These are phyloP conservation scores for Panthera uncia DNA, from an alignment of 2,113 vertebrate genomes.

Conservation along the genomic window DNA sequence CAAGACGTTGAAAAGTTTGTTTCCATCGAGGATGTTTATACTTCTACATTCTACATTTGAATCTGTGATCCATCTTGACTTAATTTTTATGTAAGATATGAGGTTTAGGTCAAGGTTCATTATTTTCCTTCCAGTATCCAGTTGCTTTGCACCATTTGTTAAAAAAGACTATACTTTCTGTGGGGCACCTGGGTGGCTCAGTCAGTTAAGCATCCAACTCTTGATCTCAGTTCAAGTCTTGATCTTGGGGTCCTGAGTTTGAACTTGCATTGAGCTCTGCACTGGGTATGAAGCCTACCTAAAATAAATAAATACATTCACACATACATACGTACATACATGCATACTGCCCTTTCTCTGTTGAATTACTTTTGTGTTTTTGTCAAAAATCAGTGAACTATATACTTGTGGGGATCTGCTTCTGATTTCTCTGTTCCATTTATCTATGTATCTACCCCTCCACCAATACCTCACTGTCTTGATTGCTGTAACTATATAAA, in stretches of 20 bases:
- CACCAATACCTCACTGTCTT: background rate
- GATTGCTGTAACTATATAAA: background rate
- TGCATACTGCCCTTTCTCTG: background rate
- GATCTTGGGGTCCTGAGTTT: too few species aligned
- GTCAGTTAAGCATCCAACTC: too few species aligned
- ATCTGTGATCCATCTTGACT: background rate
- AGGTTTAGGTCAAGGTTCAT: background rate
- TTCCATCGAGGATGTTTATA: background rate
- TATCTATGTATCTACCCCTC: background rate
- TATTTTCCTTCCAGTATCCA: background rate
- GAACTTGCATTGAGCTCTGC: too few species aligned
- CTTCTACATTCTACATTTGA: background rate
- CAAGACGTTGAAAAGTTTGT: background rate
- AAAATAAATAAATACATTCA: too few species aligned
- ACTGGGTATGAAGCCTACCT: too few species aligned
- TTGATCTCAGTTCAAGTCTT: too few species aligned
- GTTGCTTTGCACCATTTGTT: background rate
- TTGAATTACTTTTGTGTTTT: background rate
- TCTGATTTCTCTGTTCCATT: background rate
- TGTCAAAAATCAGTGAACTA: background rate
- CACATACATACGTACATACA: too few species aligned
- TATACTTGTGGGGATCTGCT: background rate
- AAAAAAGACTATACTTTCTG: background rate
- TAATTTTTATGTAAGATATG: background rate
- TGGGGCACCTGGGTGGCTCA: too few species aligned